These are phyloP conservation scores for Todus mexicanus DNA, from an alignment of 2,797 vertebrate genomes.

Conservation along the genomic window DNA sequence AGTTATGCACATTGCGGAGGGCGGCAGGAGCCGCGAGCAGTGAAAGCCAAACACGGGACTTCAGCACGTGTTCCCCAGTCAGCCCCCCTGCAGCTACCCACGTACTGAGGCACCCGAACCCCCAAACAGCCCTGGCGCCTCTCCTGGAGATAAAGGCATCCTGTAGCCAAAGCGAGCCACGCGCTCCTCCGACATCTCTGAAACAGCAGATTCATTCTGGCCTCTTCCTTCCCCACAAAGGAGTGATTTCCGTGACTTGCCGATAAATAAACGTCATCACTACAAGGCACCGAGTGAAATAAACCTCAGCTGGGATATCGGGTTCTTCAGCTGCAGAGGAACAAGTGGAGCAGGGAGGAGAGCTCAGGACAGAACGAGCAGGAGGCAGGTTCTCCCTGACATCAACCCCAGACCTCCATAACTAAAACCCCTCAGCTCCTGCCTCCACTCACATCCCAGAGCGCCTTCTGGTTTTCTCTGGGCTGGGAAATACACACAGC, in stretches of 20 bases:
- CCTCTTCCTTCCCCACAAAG: not conserved
- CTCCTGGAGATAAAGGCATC: not conserved
- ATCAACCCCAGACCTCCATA: not conserved
- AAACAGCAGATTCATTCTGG: not conserved
- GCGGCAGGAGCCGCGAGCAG: not conserved
- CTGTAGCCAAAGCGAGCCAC: not conserved
- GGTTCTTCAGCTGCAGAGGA: not conserved
- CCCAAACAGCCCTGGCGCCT: not conserved
- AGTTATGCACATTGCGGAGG: not conserved
- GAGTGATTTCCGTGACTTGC: not conserved
- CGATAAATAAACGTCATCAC: not conserved
- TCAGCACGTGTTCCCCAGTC: not conserved
- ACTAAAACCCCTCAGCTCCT: not conserved
- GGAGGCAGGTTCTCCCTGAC: not conserved
- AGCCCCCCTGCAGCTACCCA: not conserved
- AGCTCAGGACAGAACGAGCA: not conserved
- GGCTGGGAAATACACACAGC: not conserved
- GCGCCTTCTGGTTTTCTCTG: not conserved
- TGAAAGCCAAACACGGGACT: not conserved
- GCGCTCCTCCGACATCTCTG: not conserved
- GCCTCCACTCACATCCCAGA: not conserved
- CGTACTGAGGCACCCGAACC: rapidly evolving
- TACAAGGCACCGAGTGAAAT: not conserved
- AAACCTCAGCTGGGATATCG: not conserved
- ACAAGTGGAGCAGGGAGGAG: not conserved